Evolutionary conservation across 2,797 vertebrate genomes (phyloP).

Genomic region (Labeo calbasu): DNA sequence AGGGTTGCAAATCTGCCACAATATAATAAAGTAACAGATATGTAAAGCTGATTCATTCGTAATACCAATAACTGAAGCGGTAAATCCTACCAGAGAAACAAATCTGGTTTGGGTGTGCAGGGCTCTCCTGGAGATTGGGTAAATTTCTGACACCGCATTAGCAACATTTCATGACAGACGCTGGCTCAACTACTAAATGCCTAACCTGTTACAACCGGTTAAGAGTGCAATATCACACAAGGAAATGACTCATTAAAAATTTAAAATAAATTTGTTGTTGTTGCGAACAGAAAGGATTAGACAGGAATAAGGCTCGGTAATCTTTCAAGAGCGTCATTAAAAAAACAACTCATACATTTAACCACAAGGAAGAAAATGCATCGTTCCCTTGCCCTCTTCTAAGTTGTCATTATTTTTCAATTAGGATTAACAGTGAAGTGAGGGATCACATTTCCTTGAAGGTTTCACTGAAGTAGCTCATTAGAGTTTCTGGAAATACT

Average conservation of each 20-base stretch:
- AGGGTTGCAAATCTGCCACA: constrained; percentile 57
- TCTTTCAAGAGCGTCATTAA: constrained; percentile 37
- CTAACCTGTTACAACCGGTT: not conserved
- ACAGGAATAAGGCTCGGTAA: constrained; percentile 33
- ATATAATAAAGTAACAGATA: constrained; percentile 67
- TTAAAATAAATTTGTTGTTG: not conserved
- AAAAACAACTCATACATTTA: constrained; percentile 45
- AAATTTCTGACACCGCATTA: not conserved
- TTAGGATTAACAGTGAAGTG: constrained; percentile 68
- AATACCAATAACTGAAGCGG: constrained; percentile 68
- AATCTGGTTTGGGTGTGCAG: constrained; percentile 64
- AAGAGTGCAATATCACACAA: not conserved
- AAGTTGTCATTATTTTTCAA: constrained; percentile 66
- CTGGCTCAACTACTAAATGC: not conserved
- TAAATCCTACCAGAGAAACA: constrained; percentile 72
- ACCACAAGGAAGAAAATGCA: constrained; percentile 53
- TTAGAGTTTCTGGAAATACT: constrained; percentile 65
- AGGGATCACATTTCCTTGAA: constrained; percentile 53
- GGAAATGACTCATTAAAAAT: not conserved
- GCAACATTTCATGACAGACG: not conserved
- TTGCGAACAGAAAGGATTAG: constrained; percentile 15
- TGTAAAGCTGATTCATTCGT: constrained; percentile 74
- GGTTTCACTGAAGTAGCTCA: constrained; percentile 65
- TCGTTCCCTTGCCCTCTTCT: constrained; percentile 53
- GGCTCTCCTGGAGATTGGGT: constrained; percentile 40